phyloP scores from a whole-genome alignment of 2,113 vertebrate genomes.

The Sinosuthora webbiana region DNA sequence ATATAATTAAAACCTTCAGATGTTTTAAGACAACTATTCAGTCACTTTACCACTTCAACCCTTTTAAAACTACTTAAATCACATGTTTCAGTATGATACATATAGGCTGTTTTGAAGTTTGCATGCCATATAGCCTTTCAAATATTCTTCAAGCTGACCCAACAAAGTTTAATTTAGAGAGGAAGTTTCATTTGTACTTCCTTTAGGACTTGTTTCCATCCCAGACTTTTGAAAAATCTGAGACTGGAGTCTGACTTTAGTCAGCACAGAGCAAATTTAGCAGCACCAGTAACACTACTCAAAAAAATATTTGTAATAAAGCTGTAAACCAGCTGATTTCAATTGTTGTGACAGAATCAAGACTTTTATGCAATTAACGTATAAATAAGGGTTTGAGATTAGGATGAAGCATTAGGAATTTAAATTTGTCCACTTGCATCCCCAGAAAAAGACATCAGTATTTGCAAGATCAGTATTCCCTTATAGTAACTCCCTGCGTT shows the following conservation, averaged over 20 bases:
- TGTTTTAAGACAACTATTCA: background rate
- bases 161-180: background rate
- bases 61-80: background rate
- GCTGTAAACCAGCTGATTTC: background rate
- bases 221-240: background rate
- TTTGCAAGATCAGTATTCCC: background rate
- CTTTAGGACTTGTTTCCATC: background rate
- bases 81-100: background rate
- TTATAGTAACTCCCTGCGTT: background rate
- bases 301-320: background rate
- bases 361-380: background rate
- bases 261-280: background rate
- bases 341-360: background rate
- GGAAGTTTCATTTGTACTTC: background rate
- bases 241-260: background rate
- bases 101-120: background rate
- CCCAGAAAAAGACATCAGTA: background rate
- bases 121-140: background rate
- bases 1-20: background rate
- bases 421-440: background rate
- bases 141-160: background rate
- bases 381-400: background rate
- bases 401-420: background rate
- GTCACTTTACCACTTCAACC: background rate
- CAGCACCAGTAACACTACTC: background rate